Percentiles rank a stretch among this genome's conserved stretches.
These are phyloP conservation scores for Conger conger DNA, from an alignment of 2,113 vertebrate species.

Conservation along the genomic window DNA sequence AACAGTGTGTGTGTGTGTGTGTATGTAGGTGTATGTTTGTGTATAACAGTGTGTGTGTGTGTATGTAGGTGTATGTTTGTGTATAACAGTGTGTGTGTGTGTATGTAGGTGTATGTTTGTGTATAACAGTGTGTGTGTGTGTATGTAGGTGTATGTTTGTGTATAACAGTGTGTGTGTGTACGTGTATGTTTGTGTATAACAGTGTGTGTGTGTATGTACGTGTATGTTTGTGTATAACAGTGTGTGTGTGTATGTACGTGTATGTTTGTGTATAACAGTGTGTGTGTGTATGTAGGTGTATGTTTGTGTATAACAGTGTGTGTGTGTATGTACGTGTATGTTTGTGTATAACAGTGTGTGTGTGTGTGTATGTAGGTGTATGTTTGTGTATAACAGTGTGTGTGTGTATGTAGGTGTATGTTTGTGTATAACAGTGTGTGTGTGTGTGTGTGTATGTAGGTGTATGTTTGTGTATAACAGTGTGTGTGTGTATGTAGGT, in stretches of 20 bases:
- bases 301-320: neutral
- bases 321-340: neutral
- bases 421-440: too few species aligned
- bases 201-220: conserved; percentile 24
- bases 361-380: neutral
- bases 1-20: neutral
- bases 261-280: too few species aligned
- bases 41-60: neutral
- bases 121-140: neutral
- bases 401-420: too few species aligned
- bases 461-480: neutral
- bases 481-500: neutral
- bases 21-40: neutral
- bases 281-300: too few species aligned
- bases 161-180: conserved; percentile 3
- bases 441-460: neutral
- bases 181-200: neutral
- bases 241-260: too few species aligned
- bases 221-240: neutral
- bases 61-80: too few species aligned
- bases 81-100: neutral
- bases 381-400: neutral
- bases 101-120: neutral
- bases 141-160: neutral
- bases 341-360: neutral